Base-by-base conservation (phyloP, 2,888 invertebrate genomes). In the Pyrocoelia pectoralis region DNA sequence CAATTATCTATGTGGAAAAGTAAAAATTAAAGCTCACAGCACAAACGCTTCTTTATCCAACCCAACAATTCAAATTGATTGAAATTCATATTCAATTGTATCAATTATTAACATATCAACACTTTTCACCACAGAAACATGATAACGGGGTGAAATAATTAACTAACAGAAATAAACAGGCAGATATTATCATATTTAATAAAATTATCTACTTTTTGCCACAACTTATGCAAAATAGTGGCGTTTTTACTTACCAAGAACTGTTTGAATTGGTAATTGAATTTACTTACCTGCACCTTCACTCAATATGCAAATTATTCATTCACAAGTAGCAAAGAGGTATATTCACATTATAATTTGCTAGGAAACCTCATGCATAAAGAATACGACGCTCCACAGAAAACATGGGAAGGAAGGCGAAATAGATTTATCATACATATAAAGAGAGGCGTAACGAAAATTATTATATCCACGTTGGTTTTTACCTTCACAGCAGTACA, bases 191-290 rank as follows among this genome's bases (percentile, higher is more conserved):
- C 24, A 24, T 46, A 17, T 12, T 14, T 15, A 6, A 15, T 49
- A 49, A 15, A 48, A 24, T 49, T 24, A 5, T 8, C 24, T 8
- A 49, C 17, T 28, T n/a, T 59, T 53, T 59, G 43, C 41, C 17
- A 29, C 48, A n/a, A 57, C 57, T 61, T 57, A 65, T 61, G 58
- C 46, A 56, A 62, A 67, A 56, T 52, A 41, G 18, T 9, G 15
- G 46, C 40, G 53, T 67, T 61, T 65, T 64, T 67, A 56, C 64
- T 56, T 57, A 53, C 53, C 54, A 50, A 46, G 56, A 61, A 59
- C 65, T 61, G 61, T 61, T 65, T 67, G 67, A 67, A 67, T 65
- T 66, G 68, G 65, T 68, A 68, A 68, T 68, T 67, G 67, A 68
- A 68, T 62, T 68, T 68, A 49, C 61, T 52, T 65, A 68, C 67